phyloP scores from a whole-genome alignment of 2,888 invertebrate species.

The Galerucella calmariensis region DNA sequence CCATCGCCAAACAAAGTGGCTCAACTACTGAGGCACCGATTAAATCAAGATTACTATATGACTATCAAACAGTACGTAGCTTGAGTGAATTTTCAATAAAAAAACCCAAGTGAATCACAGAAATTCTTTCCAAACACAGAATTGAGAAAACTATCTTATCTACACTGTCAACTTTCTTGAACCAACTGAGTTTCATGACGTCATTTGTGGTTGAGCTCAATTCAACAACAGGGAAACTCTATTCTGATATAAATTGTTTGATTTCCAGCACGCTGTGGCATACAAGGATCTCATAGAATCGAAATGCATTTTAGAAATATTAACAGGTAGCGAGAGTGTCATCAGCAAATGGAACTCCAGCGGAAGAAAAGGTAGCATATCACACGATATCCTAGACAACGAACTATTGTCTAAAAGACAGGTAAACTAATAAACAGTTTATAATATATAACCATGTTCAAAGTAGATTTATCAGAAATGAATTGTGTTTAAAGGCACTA shows the following conservation, averaged over 20 bases:
- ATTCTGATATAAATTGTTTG: neutral
- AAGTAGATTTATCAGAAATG: neutral
- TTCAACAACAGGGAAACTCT: neutral
- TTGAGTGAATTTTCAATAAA: neutral
- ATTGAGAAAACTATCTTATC: too few species aligned
- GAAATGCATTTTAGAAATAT: constrained; percentile 64
- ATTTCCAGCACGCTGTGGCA: constrained; percentile 63
- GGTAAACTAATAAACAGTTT: constrained; percentile 56
- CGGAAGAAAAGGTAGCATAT: constrained; percentile 45
- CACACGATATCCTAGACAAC: constrained; percentile 56
- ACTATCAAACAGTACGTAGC: constrained; percentile 59
- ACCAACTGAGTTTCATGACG: too few species aligned
- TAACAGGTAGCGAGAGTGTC: constrained; percentile 53
- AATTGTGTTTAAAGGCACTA: too few species aligned
- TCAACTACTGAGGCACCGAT: constrained; percentile 32
- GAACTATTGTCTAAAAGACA: constrained; percentile 64
- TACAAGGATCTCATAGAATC: constrained; percentile 63
- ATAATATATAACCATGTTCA: neutral
- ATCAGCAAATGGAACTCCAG: constrained; percentile 48
- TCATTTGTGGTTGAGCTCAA: too few species aligned
- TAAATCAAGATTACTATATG: constrained; percentile 55
- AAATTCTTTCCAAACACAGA: too few species aligned
- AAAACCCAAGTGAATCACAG: neutral
- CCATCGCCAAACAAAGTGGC: constrained; percentile 43
- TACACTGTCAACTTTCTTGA: too few species aligned